Evolutionary conservation across 2,888 invertebrate genomes (phyloP).

Genomic region (Agrotis clavis): DNA sequence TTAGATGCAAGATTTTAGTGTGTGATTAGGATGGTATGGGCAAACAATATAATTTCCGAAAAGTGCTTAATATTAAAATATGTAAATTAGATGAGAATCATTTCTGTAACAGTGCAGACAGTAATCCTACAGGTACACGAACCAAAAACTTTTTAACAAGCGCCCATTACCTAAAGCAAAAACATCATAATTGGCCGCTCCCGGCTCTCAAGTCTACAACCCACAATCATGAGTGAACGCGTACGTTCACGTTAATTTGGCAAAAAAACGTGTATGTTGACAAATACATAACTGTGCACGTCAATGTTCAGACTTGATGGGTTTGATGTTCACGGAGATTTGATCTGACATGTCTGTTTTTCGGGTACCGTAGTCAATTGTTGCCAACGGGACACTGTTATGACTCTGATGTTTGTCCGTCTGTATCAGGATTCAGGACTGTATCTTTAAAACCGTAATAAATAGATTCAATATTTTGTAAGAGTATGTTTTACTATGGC

Average conservation of each 20-base stretch:
- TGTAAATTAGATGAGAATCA: constrained; percentile 56
- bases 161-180: constrained; percentile 65
- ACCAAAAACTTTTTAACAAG: constrained; percentile 67
- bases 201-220: constrained; percentile 48
- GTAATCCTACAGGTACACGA: constrained; percentile 48
- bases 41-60: constrained; percentile 31
- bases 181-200: constrained; percentile 75
- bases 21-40: constrained; percentile 22
- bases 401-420: neutral
- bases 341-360: constrained; percentile 57
- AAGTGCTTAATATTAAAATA: constrained; percentile 53
- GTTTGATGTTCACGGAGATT: constrained; percentile 63
- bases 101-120: constrained; percentile 24
- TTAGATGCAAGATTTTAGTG: neutral
- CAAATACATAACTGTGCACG: constrained; percentile 55
- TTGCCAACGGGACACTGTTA: neutral
- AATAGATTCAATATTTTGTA: neutral
- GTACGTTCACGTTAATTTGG: constrained; percentile 52
- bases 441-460: neutral
- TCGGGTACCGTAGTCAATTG: constrained; percentile 17
- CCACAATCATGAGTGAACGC: constrained; percentile 41
- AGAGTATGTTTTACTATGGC: too few species aligned
- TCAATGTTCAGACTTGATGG: constrained; percentile 53
- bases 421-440: neutral
- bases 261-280: constrained; percentile 56